Base-by-base conservation (phyloP, 2,797 vertebrate genomes). In the Lacerta agilis region DNA sequence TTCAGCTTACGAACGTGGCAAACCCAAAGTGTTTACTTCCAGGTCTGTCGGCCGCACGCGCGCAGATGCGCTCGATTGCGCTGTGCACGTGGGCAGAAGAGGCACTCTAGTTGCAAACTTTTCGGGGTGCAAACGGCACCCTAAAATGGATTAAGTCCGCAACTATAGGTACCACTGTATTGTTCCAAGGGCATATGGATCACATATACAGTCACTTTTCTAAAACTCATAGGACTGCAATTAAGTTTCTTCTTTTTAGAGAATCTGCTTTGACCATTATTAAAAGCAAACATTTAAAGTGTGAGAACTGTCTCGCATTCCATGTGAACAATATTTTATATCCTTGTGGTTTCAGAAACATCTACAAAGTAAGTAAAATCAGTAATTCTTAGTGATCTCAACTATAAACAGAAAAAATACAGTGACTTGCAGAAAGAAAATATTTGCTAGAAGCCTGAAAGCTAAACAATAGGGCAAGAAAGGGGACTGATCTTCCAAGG, bases 401-500 rank as follows among this genome's bases (percentile, higher is more conserved):
- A 83, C 23, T 58, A 23, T 64, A 81, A 83, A 83, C 66, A 55
- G 25, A 18, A 5, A 80, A 45, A 13, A 58, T 67, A 29, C 11
- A 36, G 20, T 29, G 29, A 73, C 72, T 27, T 25, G n/a, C 33
- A 87, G 10, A 87, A 82, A 49, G 67, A 77, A 92, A 76, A 4
- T 23, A 72, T 87, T 80, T 90, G 49, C 82, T 88, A 86, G 23
- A 88, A 90, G n/a, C 5, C 61, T 43, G 77, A 79, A 90, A 27
- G 45, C 75, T 84, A 64, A 90, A 88, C 45, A 85, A 86, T 43
- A 91, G 87, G 85, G 71, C 64, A 82, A 82, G 87, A 94, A 91
- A 85, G 82, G 49, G 79, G 86, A 87, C 13, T 91, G 86, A 88
- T 93, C 86, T 95, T 95, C 83, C 85, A 87, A 87, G 79, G 80